These are phyloP conservation scores for Gastrophysa polygoni DNA, from an alignment of 2,888 invertebrate genomes.

Conservation along the genomic window DNA sequence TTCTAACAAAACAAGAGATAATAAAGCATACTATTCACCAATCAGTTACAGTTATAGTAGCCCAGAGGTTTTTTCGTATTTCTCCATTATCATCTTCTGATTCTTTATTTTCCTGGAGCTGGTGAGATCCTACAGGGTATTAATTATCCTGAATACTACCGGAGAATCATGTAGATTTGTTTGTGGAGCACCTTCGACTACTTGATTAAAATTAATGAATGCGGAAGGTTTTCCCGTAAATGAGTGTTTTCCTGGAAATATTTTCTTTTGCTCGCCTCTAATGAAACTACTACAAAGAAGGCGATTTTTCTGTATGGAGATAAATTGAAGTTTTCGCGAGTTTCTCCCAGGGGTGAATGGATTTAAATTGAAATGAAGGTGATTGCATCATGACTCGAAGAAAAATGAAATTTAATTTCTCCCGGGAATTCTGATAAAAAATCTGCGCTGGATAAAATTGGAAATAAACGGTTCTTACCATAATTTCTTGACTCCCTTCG, in stretches of 20 bases:
- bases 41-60: too few relatives aligned
- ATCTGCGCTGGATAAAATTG: neutral
- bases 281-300: slow-evolving; percentile 6
- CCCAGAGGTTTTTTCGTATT: neutral
- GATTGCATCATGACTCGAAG: neutral
- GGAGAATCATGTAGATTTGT: slow-evolving; percentile 17
- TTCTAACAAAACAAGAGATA: too few relatives aligned
- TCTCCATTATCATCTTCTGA: neutral
- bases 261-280: slow-evolving; percentile 2
- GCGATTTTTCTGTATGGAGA: neutral
- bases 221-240: slow-evolving; percentile 5
- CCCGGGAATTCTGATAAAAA: neutral
- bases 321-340: slow-evolving; percentile 1
- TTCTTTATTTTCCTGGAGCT: neutral
- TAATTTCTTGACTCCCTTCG: too few relatives aligned
- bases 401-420: neutral
- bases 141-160: slow-evolving; percentile 10
- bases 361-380: slow-evolving; percentile 6
- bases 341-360: slow-evolving; percentile 1
- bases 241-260: slow-evolving; percentile 2
- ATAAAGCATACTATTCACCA: too few relatives aligned
- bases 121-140: slow-evolving; percentile 7
- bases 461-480: neutral
- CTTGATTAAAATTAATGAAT: slow-evolving; percentile 26
- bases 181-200: slow-evolving; percentile 12